Base-by-base conservation (phyloP, 2,888 invertebrate genomes). In the Pilophorus perplexus region DNA sequence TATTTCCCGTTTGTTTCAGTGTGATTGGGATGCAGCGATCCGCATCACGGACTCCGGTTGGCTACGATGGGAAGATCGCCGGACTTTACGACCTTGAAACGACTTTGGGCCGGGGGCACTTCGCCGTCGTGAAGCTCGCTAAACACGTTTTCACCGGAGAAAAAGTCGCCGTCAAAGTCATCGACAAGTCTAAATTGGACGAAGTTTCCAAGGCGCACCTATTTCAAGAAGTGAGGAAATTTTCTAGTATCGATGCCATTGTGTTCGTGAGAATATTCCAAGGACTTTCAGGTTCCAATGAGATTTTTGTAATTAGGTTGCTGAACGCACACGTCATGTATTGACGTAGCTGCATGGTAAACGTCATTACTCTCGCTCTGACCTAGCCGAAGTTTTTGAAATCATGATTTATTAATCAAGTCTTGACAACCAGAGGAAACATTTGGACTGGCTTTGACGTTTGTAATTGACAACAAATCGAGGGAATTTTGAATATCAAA, bases 91-190 rank as follows among this genome's bases (percentile, higher is more conserved):
- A 99, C 80, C 83, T 99, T 76, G 91, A 95, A 78, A 93, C 95
- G 78, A 99, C 98, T 3, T 85, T 99, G 67, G 99, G 99, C 52
- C 89, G 94, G 69, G 99, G 98, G 68, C 98, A 99, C 80, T 99
- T 97, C 82, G 98, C 98, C 70, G 95, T 97, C 70, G 98, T 98
- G 48, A 99, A 98, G 81, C 81, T 95, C 71, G 99, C 99, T 23
- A 83, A 93, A 71, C 99, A 99, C 83, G 98, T 98, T 67, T 98
- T 99, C 79, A 99, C 99, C 60, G 97, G 97, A 37, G 96, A 96
- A 81, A 94, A 94, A 80, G 98, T 98, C 66, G 94, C 95, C 65
- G 94, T 95, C 64, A 95, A 95, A 85, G 91, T 99, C 70, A 99
- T 99, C 75, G 99, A 99, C 79, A 99, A 99, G 80, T 93, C 89